Percentiles rank a stretch among this genome's conserved stretches.
These are phyloP conservation scores for Cygnus atratus DNA, from an alignment of 2,113 vertebrate genomes.

Conservation along the genomic window DNA sequence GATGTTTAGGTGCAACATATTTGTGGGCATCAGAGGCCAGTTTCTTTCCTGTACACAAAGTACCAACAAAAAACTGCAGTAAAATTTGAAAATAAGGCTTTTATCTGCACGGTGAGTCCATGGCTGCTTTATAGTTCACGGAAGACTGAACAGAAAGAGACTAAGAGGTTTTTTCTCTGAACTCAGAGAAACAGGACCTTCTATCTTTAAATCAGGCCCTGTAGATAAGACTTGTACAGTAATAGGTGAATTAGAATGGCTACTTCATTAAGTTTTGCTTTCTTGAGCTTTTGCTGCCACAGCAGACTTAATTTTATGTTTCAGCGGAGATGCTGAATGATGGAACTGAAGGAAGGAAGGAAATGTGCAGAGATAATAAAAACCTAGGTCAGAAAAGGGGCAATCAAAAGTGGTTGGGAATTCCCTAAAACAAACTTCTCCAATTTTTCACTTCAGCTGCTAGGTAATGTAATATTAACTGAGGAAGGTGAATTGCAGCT, in stretches of 20 bases:
- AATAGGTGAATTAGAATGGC: not conserved
- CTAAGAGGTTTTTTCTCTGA: not conserved
- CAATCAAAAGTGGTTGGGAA: too few species aligned
- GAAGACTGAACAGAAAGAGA: too few species aligned
- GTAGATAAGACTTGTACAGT: not conserved
- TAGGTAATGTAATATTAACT: slow-evolving; percentile 89
- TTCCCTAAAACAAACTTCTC: too few species aligned
- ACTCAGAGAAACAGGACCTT: not conserved
- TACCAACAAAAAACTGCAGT: not conserved
- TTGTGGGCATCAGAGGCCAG: not conserved
- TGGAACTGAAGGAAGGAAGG: slow-evolving; percentile 77
- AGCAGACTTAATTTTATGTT: not conserved
- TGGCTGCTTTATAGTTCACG: not conserved
- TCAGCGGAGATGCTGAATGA: slow-evolving; percentile 84
- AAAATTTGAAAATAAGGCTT: not conserved
- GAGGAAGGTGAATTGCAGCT: slow-evolving; percentile 84
- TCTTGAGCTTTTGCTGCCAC: not conserved
- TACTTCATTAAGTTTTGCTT: not conserved
- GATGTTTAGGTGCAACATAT: not conserved
- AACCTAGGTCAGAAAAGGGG: too few species aligned
- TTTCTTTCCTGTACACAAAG: not conserved
- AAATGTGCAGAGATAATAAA: too few species aligned
- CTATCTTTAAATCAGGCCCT: not conserved
- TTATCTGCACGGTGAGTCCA: too few species aligned
- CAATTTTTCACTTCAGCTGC: slow-evolving; percentile 72